Evolutionary conservation across 2,797 vertebrate genomes (phyloP), one percentile per base, ranked within the genome.

Genomic region (Intellagama lesueurii): DNA sequence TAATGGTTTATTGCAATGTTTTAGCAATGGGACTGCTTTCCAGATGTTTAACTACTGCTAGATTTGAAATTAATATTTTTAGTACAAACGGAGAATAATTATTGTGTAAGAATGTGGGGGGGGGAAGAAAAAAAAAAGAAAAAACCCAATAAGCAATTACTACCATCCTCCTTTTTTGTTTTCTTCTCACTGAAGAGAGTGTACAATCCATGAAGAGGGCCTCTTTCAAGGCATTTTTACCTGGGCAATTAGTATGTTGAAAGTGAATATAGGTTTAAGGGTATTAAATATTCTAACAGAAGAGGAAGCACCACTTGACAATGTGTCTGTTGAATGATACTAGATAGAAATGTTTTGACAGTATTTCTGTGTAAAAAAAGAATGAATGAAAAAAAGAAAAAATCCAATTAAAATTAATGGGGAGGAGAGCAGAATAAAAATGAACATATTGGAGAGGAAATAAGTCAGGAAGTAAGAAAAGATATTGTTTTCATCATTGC

Each of bases 251-350:
- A 0, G 52, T 84, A 93, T 87, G 8, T 60, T 49, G 90, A 83
- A 88, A 8, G 0, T 86, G 83, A 89, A 78, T 4, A 30, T 32
- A 80, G 77, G 8, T 89, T 32, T 70, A 81, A 88, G 69, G 75
- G 35, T 7, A 91, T 89, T 79, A 87, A 80, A 73, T 90, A 83
- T 69, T 77, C 72, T 47, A 87, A 66, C 49, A 73, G 68, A 90
- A 90, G 66, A 80, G 35, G 81, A 66, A 87, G 68, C 56, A 49
- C 52, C 68, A 75, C 32, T 87, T 90, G 85, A 32, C 72, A 66
- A 47, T 79, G 81, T n/a, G 32, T 78, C 78, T 86, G n/a, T 81
- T 44, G 70, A 68, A 68, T 81, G 84, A 82, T 44, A 88, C 44
- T 84, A 68, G 69, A 17, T 81, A 81, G 40, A 88, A 88, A 49